Evolutionary conservation across 2,113 vertebrate species (phyloP).

Genomic region (Mustela lutreola): DNA sequence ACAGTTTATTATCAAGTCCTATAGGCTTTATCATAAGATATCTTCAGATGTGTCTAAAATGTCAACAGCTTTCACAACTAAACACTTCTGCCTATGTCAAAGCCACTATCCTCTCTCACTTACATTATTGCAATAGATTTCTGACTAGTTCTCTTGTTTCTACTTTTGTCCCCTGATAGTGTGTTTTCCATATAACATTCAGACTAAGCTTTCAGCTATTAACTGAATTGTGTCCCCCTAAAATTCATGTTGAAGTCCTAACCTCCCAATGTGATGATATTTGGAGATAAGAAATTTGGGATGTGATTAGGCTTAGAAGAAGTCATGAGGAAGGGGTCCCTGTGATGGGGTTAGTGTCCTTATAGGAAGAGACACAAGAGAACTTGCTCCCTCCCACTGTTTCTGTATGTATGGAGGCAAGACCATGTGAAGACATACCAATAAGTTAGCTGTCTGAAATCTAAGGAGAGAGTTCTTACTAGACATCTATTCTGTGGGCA

Average conservation of each 20-base stretch:
- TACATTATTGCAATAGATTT: conserved; percentile 5
- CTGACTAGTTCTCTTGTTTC: not conserved
- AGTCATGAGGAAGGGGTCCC: not conserved
- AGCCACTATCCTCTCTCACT: not conserved
- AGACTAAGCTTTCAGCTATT: not conserved
- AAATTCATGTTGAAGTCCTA: not conserved
- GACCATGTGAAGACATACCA: not conserved
- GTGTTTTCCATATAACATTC: not conserved
- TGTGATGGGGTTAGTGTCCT: not conserved
- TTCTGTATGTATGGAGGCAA: not conserved
- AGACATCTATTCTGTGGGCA: not conserved
- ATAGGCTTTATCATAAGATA: not conserved
- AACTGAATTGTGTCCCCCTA: not conserved
- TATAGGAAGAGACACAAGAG: not conserved
- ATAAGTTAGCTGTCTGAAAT: not conserved
- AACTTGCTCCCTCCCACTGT: not conserved
- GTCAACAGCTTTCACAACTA: not conserved
- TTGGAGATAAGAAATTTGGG: not conserved
- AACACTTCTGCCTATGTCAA: not conserved
- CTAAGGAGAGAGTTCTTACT: not conserved
- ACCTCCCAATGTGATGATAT: not conserved
- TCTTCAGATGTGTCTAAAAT: not conserved
- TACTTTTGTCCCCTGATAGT: not conserved
- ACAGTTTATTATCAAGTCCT: not conserved
- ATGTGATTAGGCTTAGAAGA: not conserved